A percentile compares a stretch with the other conserved stretches of the same genome.
Conservation (phyloP, 2,113 vertebrate species). For the Dissostichus mawsoni region DNA sequence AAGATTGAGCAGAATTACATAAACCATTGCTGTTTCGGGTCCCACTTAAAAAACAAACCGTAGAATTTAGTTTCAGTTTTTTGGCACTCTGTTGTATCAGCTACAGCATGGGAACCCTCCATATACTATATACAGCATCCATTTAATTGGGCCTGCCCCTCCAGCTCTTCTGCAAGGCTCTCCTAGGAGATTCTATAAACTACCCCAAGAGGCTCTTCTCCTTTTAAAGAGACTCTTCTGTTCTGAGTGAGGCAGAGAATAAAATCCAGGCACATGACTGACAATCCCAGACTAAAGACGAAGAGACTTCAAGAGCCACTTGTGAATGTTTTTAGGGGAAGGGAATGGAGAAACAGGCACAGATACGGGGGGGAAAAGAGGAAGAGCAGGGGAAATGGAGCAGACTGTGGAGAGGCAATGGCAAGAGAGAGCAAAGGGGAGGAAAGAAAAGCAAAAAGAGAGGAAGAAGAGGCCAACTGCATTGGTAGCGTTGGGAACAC, state of each 20-base stretch:
- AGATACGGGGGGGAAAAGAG: not conserved
- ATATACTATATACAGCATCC: slow-evolving; percentile 6
- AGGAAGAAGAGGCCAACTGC: slow-evolving; percentile 3
- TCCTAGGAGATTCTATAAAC: slow-evolving; percentile 45
- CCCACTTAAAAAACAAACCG: not conserved
- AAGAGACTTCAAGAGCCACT: slow-evolving; percentile 6
- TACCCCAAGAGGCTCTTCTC: slow-evolving; percentile 57
- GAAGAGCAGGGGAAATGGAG: not conserved
- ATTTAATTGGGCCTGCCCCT: slow-evolving; percentile 60
- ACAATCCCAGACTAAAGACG: slow-evolving; percentile 21
- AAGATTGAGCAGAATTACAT: not conserved
- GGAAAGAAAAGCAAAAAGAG: not conserved
- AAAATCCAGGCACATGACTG: slow-evolving; percentile 40
- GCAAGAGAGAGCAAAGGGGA: not conserved
- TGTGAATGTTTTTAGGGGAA: not conserved
- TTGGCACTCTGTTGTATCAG: not conserved
- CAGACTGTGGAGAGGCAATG: not conserved
- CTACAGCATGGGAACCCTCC: slow-evolving; percentile 10
- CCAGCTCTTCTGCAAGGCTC: slow-evolving; percentile 41
- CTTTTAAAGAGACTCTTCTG: slow-evolving; percentile 55
- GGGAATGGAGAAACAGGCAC: too few relatives aligned
- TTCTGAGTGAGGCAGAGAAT: slow-evolving; percentile 19
- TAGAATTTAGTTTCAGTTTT: not conserved
- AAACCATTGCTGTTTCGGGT: not conserved
- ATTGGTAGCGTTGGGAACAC: slow-evolving; percentile 50